Evolutionary conservation across 1,140 invertebrate genomes (phyloP).

Genomic region (Caligus rogercresseyi): DNA sequence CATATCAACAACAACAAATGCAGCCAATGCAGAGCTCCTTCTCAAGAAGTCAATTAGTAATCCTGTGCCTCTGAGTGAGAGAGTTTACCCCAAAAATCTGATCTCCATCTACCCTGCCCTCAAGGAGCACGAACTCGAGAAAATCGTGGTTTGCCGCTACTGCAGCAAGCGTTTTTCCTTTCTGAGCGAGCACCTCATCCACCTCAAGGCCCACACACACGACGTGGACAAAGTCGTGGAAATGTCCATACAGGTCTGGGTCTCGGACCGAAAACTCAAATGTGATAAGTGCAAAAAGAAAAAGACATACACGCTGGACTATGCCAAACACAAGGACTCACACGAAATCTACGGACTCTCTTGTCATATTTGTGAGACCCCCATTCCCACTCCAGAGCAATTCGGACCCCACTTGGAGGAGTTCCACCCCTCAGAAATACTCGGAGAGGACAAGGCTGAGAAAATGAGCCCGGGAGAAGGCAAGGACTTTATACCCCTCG

Average conservation of each 20-base stretch:
- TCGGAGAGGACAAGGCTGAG: neutral
- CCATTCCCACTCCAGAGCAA: neutral
- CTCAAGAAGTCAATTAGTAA: neutral
- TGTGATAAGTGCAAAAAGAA: slow-evolving; percentile 17
- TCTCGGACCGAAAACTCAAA: slow-evolving; percentile 7
- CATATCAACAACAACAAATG: too few species aligned
- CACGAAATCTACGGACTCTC: slow-evolving; percentile 5
- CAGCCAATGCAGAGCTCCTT: neutral
- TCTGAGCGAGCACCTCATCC: neutral
- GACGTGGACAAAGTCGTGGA: slow-evolving; percentile 8
- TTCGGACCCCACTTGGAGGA: slow-evolving; percentile 6
- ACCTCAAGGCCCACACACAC: slow-evolving; percentile 1
- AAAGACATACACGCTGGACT: slow-evolving; percentile 13
- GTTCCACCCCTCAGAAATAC: neutral
- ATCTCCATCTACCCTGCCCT: slow-evolving; percentile 9
- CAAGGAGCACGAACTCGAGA: slow-evolving; percentile 3
- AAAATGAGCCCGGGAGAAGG: neutral
- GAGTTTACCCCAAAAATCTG: neutral
- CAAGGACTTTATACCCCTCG: neutral
- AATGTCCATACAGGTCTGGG: slow-evolving; percentile 15
- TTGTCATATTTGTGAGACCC: neutral
- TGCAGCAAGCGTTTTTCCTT: slow-evolving; percentile 1
- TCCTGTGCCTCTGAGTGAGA: neutral
- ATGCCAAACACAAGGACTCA: slow-evolving; percentile 17
- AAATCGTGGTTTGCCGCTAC: slow-evolving; percentile 5